These are phyloP conservation scores for Cyrtonyx montezumae DNA, from an alignment of 2,113 vertebrate genomes.

Conservation along the genomic window DNA sequence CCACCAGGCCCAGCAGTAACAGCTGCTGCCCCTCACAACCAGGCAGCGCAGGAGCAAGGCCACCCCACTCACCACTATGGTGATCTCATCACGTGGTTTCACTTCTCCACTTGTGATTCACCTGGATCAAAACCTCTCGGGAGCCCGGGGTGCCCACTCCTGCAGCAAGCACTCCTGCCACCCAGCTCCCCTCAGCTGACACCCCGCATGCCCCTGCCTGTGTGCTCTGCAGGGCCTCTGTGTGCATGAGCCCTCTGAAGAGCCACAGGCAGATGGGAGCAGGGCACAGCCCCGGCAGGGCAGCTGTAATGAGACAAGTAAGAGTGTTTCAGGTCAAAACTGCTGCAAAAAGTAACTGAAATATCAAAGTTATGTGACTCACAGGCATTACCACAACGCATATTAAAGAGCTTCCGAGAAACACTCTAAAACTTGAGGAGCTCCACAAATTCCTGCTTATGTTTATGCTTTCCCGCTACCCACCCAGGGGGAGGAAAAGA, in stretches of 20 bases:
- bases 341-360: conserved; percentile 21
- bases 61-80: background rate
- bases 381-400: background rate
- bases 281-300: background rate
- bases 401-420: background rate
- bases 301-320: background rate
- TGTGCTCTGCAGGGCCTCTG: too few relatives aligned
- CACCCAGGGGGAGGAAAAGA: background rate
- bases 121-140: background rate
- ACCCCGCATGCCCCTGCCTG: fast-evolving
- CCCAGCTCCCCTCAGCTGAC: background rate
- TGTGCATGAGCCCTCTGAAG: background rate
- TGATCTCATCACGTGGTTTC: background rate
- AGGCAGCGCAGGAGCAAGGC: fast-evolving
- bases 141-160: background rate
- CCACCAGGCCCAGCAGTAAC: background rate
- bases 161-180: background rate
- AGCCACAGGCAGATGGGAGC: background rate
- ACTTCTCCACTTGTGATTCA: background rate
- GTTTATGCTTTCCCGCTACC: background rate
- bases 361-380: background rate
- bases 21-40: background rate
- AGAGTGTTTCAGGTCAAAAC: background rate
- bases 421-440: fast-evolving
- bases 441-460: background rate